Evolutionary conservation across 92 coral and sea anemone genomes (phyloP).

Genomic region (Palythoa heliodiscus): DNA sequence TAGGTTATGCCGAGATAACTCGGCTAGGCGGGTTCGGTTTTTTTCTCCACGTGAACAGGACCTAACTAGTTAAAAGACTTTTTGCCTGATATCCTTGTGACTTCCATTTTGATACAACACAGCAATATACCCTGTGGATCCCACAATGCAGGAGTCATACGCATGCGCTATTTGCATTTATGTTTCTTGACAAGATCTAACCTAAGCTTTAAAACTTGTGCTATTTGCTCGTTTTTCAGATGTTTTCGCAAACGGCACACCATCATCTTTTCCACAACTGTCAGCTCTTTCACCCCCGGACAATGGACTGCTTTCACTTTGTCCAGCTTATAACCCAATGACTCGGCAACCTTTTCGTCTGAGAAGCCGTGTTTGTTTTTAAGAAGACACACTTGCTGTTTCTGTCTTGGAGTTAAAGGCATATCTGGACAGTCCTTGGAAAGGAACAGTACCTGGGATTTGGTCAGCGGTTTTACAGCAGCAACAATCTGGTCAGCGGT

Average conservation of each 20-base stretch:
- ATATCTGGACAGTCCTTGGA: conserved; percentile 53
- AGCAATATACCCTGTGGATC: too few species aligned
- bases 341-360: background rate
- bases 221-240: conserved; percentile 1
- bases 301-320: conserved; percentile 29
- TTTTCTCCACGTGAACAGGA: too few species aligned
- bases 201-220: background rate
- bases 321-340: background rate
- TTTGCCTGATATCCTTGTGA: too few species aligned
- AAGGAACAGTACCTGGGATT: conserved; percentile 32
- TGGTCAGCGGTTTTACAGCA: conserved; percentile 15
- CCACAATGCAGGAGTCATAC: background rate
- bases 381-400: conserved; percentile 30
- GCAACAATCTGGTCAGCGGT: conserved; percentile 35
- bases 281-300: conserved; percentile 7
- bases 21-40: too few species aligned
- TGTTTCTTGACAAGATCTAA: conserved; percentile 13
- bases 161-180: conserved; percentile 25
- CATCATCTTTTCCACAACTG: background rate
- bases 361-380: conserved; percentile 28
- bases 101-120: too few species aligned
- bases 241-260: conserved; percentile 20
- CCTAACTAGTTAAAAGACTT: too few species aligned
- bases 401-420: conserved; percentile 51
- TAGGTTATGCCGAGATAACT: too few species aligned